Evolutionary conservation across 2,888 invertebrate genomes (phyloP), one percentile per base, ranked within the genome.

Genomic region (Andrena dorsata): DNA sequence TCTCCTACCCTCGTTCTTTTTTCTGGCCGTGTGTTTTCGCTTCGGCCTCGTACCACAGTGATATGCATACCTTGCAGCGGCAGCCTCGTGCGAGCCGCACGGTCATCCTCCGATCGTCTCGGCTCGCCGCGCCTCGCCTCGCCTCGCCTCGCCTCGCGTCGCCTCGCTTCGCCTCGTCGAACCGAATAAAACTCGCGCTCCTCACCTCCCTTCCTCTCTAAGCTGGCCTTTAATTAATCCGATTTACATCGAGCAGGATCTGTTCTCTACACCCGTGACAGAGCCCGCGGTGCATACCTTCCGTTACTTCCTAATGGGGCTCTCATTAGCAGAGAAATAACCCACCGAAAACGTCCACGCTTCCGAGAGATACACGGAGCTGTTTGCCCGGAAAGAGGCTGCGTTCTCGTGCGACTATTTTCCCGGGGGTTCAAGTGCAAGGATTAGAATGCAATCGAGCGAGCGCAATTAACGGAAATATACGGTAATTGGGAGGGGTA

Each of bases 281-380:
- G 88, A 87, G 86, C 76, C 85, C 84, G 71, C 49, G 49, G 83
- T 86, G 85, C 89, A 89, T 88, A 88, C 89, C 89, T 84, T 86
- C 89, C 89, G 88, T 91, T 90, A 90, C 89, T 90, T 90, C 92
- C 93, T 93, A 93, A 93, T 92, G 92, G 91, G 93, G 92, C 88
- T 90, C 92, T 93, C 93, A 92, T 93, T 93, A 93, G 91, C 88
- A 89, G 89, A 89, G 88, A 90, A 91, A 89, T 88, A 80, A 75
- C 79, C 80, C 78, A 71, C 84, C 90, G 79, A 88, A 90, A 90
- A 85, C 82, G 82, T 85, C 58, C 61, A 20, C 56, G 64, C 10
- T 53, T n/a, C 28, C 47, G 73, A 56, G 61, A 49, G 51, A 51
- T 77, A 69, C 72, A 82, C 60, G 60, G 68, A 72, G 53, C 8